A percentile compares a stretch with the other conserved stretches of the same genome.
These are phyloP conservation scores for Drosophila barbarae DNA, from an alignment of 2,888 invertebrate species.

Conservation along the genomic window DNA sequence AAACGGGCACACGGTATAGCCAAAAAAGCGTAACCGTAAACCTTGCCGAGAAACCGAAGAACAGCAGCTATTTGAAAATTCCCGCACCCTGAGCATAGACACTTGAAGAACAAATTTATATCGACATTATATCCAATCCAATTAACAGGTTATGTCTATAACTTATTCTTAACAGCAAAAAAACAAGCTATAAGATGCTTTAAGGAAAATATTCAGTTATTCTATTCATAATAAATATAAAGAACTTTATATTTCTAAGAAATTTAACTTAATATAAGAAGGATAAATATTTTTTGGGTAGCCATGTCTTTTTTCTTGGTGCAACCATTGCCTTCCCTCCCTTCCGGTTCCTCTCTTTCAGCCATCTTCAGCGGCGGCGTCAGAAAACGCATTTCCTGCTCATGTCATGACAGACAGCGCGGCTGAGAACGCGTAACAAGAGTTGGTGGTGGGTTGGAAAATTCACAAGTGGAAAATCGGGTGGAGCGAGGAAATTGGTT, in stretches of 20 bases:
- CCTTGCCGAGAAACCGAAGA: conserved; percentile 50
- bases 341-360: conserved; percentile 5
- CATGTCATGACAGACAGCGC: conserved; percentile 64
- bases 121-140: too few species aligned
- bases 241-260: too few species aligned
- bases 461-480: conserved; percentile 5
- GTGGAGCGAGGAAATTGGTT: conserved; percentile 1
- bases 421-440: conserved; percentile 36
- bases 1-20: conserved; percentile 60
- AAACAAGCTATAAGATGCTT: too few species aligned
- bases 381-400: conserved; percentile 73
- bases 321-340: not conserved
- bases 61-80: conserved; percentile 44
- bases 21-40: conserved; percentile 73
- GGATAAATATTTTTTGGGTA: too few species aligned
- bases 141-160: too few species aligned
- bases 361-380: conserved; percentile 42
- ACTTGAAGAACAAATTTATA: not conserved
- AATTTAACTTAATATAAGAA: too few species aligned
- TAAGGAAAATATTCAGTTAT: too few species aligned
- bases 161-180: too few species aligned
- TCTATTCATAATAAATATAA: too few species aligned
- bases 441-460: conserved; percentile 13
- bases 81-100: not conserved
- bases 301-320: not conserved